Evolutionary conservation across 2,113 vertebrate genomes (phyloP).

Genomic region (Salvelinus fontinalis): DNA sequence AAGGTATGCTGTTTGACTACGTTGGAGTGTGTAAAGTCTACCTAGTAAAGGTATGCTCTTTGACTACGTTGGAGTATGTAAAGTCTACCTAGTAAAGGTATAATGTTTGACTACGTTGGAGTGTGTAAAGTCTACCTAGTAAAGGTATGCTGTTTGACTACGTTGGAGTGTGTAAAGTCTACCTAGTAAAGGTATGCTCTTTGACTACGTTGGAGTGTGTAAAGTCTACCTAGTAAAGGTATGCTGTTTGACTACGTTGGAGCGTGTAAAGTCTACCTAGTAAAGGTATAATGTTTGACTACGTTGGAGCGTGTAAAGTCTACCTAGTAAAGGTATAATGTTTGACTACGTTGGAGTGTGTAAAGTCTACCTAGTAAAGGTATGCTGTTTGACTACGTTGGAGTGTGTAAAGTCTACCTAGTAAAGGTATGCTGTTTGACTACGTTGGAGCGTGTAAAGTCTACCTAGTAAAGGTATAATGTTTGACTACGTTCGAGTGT

Average conservation of each 20-base stretch:
- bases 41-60: conserved; percentile 83
- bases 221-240: conserved; percentile 93
- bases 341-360: conserved; percentile 91
- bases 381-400: conserved; percentile 40
- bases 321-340: conserved; percentile 70
- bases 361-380: conserved; percentile 91
- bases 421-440: no score
- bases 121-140: no score
- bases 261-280: no score
- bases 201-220: conserved; percentile 89
- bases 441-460: no score
- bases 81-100: no score
- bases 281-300: no score
- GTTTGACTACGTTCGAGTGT: conserved; percentile 88
- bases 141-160: no score
- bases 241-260: background rate
- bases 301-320: no score
- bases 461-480: conserved; percentile 72
- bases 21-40: conserved; percentile 88
- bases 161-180: no score
- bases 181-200: conserved; percentile 75
- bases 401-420: no score
- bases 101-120: no score
- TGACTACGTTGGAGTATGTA: no score
- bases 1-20: conserved; percentile 88